Percentiles rank a stretch among this genome's conserved stretches.
These are phyloP conservation scores for Thermophis baileyi DNA, from an alignment of 2,113 vertebrate genomes.

Conservation along the genomic window DNA sequence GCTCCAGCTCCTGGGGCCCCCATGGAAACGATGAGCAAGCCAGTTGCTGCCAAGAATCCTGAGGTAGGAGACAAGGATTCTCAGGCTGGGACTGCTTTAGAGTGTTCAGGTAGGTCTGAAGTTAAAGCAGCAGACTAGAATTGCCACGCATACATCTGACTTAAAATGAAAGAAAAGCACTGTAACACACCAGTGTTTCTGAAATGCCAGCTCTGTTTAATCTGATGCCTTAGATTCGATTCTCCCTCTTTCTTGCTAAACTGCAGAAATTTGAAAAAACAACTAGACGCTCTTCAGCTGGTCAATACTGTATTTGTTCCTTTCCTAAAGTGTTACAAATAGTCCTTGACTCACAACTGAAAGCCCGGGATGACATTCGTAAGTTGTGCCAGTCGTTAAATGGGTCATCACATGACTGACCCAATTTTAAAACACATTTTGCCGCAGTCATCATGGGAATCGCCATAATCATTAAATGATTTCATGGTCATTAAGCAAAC, in stretches of 20 bases:
- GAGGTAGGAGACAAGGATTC: conserved; percentile 47
- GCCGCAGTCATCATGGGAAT: neutral
- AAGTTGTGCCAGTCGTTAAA: neutral
- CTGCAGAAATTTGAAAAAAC: neutral
- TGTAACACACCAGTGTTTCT: too few species aligned
- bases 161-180: neutral
- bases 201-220: neutral
- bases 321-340: neutral
- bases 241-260: neutral
- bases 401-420: neutral
- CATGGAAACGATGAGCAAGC: conserved; percentile 40
- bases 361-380: neutral
- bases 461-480: neutral
- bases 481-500: neutral
- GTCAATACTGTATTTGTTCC: too few species aligned
- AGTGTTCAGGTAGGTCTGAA: conserved; percentile 64
- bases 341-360: neutral
- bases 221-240: neutral
- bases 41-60: conserved; percentile 45
- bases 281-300: neutral
- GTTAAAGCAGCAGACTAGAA: neutral
- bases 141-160: neutral
- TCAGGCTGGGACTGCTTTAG: conserved; percentile 57
- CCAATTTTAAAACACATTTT: neutral
- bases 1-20: conserved; percentile 39